These are phyloP conservation scores for Lacanobia wlatinum DNA, from an alignment of 2,888 invertebrate species.

Conservation along the genomic window DNA sequence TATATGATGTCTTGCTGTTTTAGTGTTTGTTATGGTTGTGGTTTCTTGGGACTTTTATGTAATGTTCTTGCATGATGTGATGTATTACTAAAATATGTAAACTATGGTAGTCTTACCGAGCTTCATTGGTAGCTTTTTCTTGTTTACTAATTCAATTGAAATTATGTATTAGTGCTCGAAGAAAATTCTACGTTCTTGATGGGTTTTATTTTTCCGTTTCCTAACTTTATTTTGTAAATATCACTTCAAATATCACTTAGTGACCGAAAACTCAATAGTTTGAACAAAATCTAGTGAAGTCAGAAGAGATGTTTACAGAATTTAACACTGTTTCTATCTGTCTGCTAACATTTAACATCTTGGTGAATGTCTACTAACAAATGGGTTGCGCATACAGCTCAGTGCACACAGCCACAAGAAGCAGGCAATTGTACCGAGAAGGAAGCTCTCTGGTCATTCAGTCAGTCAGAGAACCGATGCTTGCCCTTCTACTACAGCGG, in stretches of 20 bases:
- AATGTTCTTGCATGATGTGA: slow-evolving; percentile 30
- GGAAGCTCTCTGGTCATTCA: slow-evolving; percentile 96
- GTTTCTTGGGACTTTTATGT: neutral
- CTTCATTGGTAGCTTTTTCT: neutral
- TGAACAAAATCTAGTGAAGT: neutral
- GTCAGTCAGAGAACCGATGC: slow-evolving; percentile 95
- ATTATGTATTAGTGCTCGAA: neutral
- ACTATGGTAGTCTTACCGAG: neutral
- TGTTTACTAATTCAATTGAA: neutral
- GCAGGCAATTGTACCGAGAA: slow-evolving; percentile 95
- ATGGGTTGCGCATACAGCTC: slow-evolving; percentile 90
- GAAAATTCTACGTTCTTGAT: neutral
- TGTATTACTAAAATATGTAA: slow-evolving; percentile 1
- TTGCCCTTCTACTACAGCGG: slow-evolving; percentile 98
- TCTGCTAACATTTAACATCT: slow-evolving; percentile 28
- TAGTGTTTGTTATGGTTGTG: neutral
- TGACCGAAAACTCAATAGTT: neutral
- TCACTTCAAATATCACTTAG: neutral
- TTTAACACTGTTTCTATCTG: slow-evolving; percentile 13
- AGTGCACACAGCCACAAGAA: slow-evolving; percentile 94
- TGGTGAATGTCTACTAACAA: slow-evolving; percentile 74
- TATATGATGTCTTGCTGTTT: neutral
- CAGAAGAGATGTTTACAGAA: slow-evolving; percentile 11
- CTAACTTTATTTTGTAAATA: slow-evolving; percentile 6
- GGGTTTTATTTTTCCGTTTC: neutral